These are phyloP conservation scores for Ennomos fuscantarius DNA, from an alignment of 2,888 invertebrate genomes.

Conservation along the genomic window DNA sequence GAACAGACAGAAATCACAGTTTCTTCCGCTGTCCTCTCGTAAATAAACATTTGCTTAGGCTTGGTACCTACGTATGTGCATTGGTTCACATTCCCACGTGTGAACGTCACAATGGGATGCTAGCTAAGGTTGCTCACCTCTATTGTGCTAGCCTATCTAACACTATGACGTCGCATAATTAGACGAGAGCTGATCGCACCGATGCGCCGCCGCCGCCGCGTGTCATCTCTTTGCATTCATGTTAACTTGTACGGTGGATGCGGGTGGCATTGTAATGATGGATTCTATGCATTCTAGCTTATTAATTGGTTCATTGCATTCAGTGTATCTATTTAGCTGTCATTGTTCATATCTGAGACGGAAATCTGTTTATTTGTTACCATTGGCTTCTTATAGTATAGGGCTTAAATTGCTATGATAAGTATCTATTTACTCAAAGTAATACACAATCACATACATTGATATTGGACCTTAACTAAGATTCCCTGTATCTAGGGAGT, in stretches of 20 bases:
- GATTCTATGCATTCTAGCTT: conserved; percentile 39
- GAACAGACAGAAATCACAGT: conserved; percentile 24
- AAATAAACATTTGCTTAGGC: conserved; percentile 10
- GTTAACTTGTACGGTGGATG: conserved; percentile 31
- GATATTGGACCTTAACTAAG: too few species aligned
- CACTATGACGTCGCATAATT: conserved; percentile 74
- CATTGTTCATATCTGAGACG: conserved; percentile 35
- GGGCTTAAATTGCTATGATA: not conserved
- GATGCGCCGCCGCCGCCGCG: conserved; percentile 24
- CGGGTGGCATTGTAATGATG: conserved; percentile 46
- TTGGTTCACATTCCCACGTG: conserved; percentile 67
- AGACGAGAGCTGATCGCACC: conserved; percentile 59
- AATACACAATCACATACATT: too few species aligned
- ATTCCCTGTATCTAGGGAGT: too few species aligned
- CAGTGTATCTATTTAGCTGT: conserved; percentile 26
- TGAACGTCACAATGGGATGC: conserved; percentile 69
- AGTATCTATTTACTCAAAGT: not conserved
- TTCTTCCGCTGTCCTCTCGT: not conserved
- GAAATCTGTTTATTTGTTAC: conserved; percentile 9
- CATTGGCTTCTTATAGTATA: not conserved
- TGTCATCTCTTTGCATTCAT: conserved; percentile 44
- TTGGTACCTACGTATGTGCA: conserved; percentile 4
- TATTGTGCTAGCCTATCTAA: conserved; percentile 60
- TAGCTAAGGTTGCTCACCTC: conserved; percentile 77
- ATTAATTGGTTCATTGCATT: conserved; percentile 49